These are phyloP conservation scores for Chlamydotis undulata DNA, from an alignment of 2,113 vertebrate genomes.

Conservation along the genomic window DNA sequence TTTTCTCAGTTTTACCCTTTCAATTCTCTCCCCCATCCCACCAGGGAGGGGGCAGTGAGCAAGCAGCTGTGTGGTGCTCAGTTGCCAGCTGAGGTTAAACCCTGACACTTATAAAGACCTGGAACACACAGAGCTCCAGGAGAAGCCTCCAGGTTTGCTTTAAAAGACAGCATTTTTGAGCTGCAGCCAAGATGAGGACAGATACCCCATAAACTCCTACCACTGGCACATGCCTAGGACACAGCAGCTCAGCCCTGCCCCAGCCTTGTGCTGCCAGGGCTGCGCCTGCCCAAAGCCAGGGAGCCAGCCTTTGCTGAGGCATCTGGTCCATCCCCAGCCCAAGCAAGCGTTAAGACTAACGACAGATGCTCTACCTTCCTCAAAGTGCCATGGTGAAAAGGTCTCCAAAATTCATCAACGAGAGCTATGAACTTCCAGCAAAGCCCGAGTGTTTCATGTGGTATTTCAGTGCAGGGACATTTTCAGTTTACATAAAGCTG, in stretches of 20 bases:
- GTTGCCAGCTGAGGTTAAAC: too few relatives aligned
- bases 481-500: conserved; percentile 15
- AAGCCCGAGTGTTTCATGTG: neutral
- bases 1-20: too few relatives aligned
- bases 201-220: neutral
- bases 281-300: neutral
- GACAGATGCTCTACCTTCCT: neutral
- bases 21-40: too few relatives aligned
- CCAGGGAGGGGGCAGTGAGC: too few relatives aligned
- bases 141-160: neutral
- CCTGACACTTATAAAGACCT: neutral
- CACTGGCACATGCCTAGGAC: neutral
- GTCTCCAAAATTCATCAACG: neutral
- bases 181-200: neutral
- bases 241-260: neutral
- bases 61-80: too few relatives aligned
- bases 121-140: neutral
- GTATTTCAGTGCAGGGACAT: neutral
- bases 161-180: neutral
- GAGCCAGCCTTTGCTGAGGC: neutral
- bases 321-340: neutral
- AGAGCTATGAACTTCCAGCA: neutral
- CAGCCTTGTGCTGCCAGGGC: neutral
- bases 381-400: neutral
- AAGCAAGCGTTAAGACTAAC: neutral